Base-by-base conservation (phyloP, 1,140 invertebrate species). In the Zaprionus lachaisei region DNA sequence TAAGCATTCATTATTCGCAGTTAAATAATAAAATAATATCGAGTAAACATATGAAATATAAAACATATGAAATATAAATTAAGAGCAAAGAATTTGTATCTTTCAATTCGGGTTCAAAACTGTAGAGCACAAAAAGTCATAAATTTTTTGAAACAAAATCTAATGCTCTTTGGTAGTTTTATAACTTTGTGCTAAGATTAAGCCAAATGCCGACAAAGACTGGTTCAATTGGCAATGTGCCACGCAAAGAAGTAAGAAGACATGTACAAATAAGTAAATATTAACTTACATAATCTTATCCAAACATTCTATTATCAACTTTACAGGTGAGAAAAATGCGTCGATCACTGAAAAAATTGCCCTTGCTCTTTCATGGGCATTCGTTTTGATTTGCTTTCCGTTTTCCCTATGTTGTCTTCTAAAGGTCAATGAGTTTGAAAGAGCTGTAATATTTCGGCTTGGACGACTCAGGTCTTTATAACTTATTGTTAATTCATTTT, bases 381-480 rank as follows among this genome's bases (percentile, higher is more conserved):
- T 98, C 6, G 93, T 97, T 49, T 94, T 97, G 66, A 84, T 97
- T 14, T 97, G 96, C 2, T 94, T 98, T 65, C 97, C 97, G 2
- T 95, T 98, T 82, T 97, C 96, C 5, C 91, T 97, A 22, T 97
- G 96, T 91, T 96, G 96, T 83, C 96, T 97, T 81, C 96, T 97
- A 94, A 54, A 68, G 0, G 72, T 92, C 1, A 44, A 51, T 4
- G 97, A 98, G 90, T 97, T 97, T 80, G 96, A 97, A 87, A 94
- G 97, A 73, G 96, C 97, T 1, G 96, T 98, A 5, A 97, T 98
- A 92, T 98, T 98, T 86, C 95, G 97, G 28, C 93, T 98, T 14
- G 97, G 97, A 7, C 94, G 97, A 62, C 92, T 98, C 14, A 93
- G 96, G 47, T 96, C 69, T 37, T 12, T 96, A 69, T 31, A 5